Conservation (phyloP, 2,797 vertebrate species). For the Esox lucius region DNA sequence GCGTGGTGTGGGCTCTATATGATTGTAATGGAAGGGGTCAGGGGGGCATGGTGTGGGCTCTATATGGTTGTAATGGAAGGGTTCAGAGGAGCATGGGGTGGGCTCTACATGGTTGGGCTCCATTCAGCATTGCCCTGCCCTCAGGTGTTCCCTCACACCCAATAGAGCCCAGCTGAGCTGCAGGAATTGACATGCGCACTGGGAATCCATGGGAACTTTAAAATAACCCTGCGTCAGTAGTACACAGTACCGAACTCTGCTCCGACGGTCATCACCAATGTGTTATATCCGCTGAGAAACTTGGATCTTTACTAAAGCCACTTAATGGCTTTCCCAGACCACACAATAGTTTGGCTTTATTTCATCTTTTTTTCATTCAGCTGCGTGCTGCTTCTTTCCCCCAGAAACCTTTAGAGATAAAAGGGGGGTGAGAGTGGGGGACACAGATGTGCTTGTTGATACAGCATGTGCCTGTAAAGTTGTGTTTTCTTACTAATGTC, state of each 20-base stretch:
- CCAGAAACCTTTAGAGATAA: slow-evolving; percentile 39
- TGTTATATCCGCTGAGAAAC: slow-evolving; percentile 55
- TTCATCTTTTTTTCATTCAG: slow-evolving; percentile 47
- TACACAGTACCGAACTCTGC: slow-evolving; percentile 39
- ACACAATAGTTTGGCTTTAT: slow-evolving; percentile 58
- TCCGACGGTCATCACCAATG: slow-evolving; percentile 32
- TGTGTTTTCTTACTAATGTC: slow-evolving; percentile 38
- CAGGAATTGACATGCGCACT: slow-evolving; percentile 62
- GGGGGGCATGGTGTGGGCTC: too few relatives aligned
- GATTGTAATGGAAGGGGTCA: too few relatives aligned
- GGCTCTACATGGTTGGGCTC: slow-evolving; percentile 2
- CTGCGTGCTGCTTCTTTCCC: slow-evolving; percentile 40
- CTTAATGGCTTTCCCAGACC: slow-evolving; percentile 68
- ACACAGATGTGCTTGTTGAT: slow-evolving; percentile 42
- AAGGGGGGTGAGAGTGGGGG: slow-evolving; percentile 1
- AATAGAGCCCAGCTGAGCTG: slow-evolving; percentile 56
- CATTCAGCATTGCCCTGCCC: slow-evolving; percentile 24
- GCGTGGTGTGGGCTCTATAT: too few relatives aligned
- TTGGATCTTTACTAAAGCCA: slow-evolving; percentile 49
- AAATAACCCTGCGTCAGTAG: slow-evolving; percentile 71
- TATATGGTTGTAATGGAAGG: background rate
- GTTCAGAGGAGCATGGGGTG: slow-evolving; percentile 15
- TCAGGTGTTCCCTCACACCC: slow-evolving; percentile 58
- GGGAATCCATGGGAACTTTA: slow-evolving; percentile 68
- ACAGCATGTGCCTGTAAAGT: slow-evolving; percentile 31